Conservation (phyloP, 92 coral and sea anemone genomes). For the Palythoa caribaeorum region DNA sequence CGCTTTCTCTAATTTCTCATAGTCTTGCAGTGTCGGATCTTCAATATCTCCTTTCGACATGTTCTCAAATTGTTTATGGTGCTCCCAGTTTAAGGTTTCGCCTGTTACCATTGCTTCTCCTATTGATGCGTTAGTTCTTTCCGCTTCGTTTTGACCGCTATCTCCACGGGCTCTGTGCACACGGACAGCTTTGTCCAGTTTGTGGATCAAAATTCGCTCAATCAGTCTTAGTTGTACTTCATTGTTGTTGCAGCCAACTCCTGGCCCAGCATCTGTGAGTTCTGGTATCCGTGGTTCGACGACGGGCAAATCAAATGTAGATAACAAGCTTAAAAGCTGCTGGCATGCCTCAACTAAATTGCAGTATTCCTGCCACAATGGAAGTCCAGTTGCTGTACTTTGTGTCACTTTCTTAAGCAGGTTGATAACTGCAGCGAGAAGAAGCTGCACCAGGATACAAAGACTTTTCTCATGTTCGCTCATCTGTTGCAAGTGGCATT, state of each 20-base stretch:
- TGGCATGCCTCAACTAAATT: not conserved
- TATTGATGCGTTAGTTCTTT: conserved; percentile 67
- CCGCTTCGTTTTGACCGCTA: conserved; percentile 70
- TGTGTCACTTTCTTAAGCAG: too few species aligned
- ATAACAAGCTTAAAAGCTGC: not conserved
- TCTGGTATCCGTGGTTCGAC: conserved; percentile 26
- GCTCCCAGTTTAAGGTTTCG: conserved; percentile 61
- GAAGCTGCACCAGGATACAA: too few species aligned
- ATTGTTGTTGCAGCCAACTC: conserved; percentile 31
- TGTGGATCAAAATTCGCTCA: conserved; percentile 28
- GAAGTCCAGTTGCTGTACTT: not conserved
- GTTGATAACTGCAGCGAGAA: too few species aligned
- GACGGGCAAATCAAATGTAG: conserved; percentile 16
- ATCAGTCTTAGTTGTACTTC: conserved; percentile 21
- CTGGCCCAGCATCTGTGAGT: conserved; percentile 36
- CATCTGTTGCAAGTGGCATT: too few species aligned
- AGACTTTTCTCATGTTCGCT: too few species aligned
- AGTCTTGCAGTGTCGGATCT: conserved; percentile 57
- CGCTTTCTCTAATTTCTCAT: conserved; percentile 64
- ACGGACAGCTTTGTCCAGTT: conserved; percentile 20
- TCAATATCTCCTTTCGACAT: conserved; percentile 64
- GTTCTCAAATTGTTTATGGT: conserved; percentile 50
- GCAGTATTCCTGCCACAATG: not conserved
- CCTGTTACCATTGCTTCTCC: conserved; percentile 76
- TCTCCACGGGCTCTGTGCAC: conserved; percentile 55